Evolutionary conservation across 2,113 vertebrate species (phyloP).

Genomic region (Scomber colias): DNA sequence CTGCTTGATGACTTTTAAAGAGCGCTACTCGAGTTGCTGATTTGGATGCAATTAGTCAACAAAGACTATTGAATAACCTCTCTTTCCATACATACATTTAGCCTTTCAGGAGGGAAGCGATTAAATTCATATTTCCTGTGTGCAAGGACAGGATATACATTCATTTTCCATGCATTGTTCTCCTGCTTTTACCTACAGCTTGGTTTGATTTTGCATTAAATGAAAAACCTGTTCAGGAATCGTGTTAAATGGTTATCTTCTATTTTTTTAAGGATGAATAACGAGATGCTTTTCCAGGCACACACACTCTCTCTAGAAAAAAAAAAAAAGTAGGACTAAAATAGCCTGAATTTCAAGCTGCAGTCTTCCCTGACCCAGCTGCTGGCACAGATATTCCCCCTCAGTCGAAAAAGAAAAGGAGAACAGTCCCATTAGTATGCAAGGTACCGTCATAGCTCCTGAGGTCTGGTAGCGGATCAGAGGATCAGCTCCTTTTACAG

Average conservation of each 20-base stretch:
- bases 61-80: conserved; percentile 17
- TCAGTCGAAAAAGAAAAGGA: conserved; percentile 46
- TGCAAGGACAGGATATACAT: conserved; percentile 41
- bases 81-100: conserved; percentile 21
- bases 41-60: conserved; percentile 37
- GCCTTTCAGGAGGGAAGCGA: conserved; percentile 4
- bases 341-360: conserved; percentile 37
- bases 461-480: conserved; percentile 73
- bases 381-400: conserved; percentile 54
- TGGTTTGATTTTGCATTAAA: neutral
- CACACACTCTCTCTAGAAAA: neutral
- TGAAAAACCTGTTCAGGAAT: neutral
- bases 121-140: conserved; percentile 32
- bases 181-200: neutral
- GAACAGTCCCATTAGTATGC: conserved; percentile 78
- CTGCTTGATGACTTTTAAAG: conserved; percentile 29
- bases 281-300: neutral
- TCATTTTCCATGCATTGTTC: conserved; percentile 43
- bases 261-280: neutral
- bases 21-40: conserved; percentile 4
- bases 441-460: conserved; percentile 74
- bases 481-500: conserved; percentile 78
- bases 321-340: conserved; percentile 18
- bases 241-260: neutral
- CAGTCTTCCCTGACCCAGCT: conserved; percentile 67